These are phyloP conservation scores for Boloria euphrosyne DNA, from an alignment of 2,888 invertebrate genomes.

Conservation along the genomic window DNA sequence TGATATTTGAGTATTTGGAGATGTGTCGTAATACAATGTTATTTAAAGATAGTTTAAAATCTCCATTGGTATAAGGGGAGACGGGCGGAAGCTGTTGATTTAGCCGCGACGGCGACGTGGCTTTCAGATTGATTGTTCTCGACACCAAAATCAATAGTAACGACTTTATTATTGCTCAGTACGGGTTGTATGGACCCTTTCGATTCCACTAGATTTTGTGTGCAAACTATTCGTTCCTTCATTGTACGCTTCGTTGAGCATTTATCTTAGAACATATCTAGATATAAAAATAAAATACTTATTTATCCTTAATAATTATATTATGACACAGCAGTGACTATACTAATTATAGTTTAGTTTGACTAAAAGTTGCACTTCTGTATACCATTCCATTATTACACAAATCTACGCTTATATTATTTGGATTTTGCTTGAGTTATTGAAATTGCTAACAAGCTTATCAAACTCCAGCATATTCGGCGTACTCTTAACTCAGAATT, in stretches of 20 bases:
- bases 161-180: slow-evolving; percentile 64
- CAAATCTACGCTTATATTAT: not conserved
- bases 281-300: no score
- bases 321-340: no score
- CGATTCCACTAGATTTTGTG: not conserved
- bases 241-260: not conserved
- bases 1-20: not conserved
- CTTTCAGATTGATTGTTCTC: slow-evolving; percentile 72
- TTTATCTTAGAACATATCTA: no score
- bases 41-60: slow-evolving; percentile 42
- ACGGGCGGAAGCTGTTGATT: slow-evolving; percentile 75
- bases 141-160: slow-evolving; percentile 77
- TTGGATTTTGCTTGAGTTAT: not conserved
- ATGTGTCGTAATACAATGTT: slow-evolving; percentile 20
- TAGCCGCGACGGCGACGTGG: slow-evolving; percentile 61
- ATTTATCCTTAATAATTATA: no score
- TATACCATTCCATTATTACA: not conserved
- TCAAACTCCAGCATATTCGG: slow-evolving; percentile 18
- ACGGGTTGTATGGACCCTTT: slow-evolving; percentile 37
- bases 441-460: slow-evolving; percentile 19
- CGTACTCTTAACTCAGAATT: slow-evolving; percentile 16
- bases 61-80: slow-evolving; percentile 52
- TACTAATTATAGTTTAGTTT: no score
- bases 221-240: not conserved
- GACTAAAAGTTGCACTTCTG: no score